These are phyloP conservation scores for Lacanobia wlatinum DNA, from an alignment of 2,888 invertebrate genomes.

Conservation along the genomic window DNA sequence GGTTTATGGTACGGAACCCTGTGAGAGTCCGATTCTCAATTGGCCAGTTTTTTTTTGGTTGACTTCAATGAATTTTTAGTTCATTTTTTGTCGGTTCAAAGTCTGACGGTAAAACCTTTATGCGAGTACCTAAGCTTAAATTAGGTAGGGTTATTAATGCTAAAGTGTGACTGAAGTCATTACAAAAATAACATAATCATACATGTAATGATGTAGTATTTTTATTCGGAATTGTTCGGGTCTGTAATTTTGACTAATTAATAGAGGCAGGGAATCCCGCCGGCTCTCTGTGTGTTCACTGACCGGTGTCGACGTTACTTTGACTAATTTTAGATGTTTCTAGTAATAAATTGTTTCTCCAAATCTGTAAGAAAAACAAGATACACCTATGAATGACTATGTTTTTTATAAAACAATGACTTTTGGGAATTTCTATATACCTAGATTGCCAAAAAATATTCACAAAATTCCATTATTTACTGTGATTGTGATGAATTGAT, in stretches of 20 bases:
- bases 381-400: constrained; percentile 8
- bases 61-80: not conserved
- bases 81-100: not conserved
- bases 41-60: too few relatives aligned
- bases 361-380: not conserved
- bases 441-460: constrained; percentile 6
- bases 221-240: constrained; percentile 50
- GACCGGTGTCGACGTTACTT: constrained; percentile 37
- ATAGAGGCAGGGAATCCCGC: constrained; percentile 57
- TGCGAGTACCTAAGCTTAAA: constrained; percentile 24
- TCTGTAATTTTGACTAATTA: constrained; percentile 62
- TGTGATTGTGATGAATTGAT: not conserved
- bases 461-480: not conserved
- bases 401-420: not conserved
- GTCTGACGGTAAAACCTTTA: constrained; percentile 17
- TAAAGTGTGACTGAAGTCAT: constrained; percentile 36
- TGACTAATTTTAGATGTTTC: constrained; percentile 23
- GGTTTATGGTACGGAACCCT: too few relatives aligned
- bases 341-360: constrained; percentile 12
- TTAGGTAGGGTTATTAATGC: constrained; percentile 37
- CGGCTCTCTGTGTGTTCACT: constrained; percentile 24
- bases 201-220: constrained; percentile 54
- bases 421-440: not conserved
- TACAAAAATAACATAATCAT: constrained; percentile 53
- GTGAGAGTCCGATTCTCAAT: too few relatives aligned